phyloP scores from a whole-genome alignment of 2,888 invertebrate species.

The Auanema freiburgensis region DNA sequence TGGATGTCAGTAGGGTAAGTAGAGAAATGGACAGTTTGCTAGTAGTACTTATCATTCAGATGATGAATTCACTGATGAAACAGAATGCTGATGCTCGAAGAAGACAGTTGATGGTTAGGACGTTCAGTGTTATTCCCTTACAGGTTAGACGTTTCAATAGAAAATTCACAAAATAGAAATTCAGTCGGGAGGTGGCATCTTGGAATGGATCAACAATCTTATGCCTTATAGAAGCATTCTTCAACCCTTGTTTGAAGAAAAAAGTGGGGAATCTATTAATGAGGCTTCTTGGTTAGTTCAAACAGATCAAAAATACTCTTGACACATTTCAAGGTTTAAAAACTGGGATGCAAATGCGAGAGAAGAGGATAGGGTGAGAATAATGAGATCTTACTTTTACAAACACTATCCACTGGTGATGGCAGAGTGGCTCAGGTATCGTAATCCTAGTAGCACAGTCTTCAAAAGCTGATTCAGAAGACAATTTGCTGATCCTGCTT shows the following conservation, averaged over 20 bases:
- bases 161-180: background rate
- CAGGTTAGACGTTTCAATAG: slow-evolving; percentile 23
- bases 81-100: slow-evolving; percentile 83
- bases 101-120: slow-evolving; percentile 81
- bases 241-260: slow-evolving; percentile 22
- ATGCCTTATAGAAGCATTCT: slow-evolving; percentile 49
- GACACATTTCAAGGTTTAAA: slow-evolving; percentile 8
- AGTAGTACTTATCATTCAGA: no score
- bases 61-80: slow-evolving; percentile 86
- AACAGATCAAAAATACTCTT: background rate
- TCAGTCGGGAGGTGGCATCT: slow-evolving; percentile 84
- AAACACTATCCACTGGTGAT: slow-evolving; percentile 78
- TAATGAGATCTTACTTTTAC: slow-evolving; percentile 31
- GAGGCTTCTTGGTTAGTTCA: slow-evolving; percentile 9
- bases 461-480: slow-evolving; percentile 23
- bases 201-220: slow-evolving; percentile 93
- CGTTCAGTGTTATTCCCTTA: slow-evolving; percentile 86
- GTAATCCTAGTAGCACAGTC: background rate
- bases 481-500: slow-evolving; percentile 50
- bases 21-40: no score
- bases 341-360: slow-evolving; percentile 7
- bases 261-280: background rate
- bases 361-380: slow-evolving; percentile 22
- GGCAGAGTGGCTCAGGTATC: slow-evolving; percentile 78
- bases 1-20: slow-evolving; percentile 81